A percentile compares a stretch with the other conserved stretches of the same genome.
Evolutionary conservation across 1,140 invertebrate species (phyloP).

Genomic region (Drosophila nigrodunni): DNA sequence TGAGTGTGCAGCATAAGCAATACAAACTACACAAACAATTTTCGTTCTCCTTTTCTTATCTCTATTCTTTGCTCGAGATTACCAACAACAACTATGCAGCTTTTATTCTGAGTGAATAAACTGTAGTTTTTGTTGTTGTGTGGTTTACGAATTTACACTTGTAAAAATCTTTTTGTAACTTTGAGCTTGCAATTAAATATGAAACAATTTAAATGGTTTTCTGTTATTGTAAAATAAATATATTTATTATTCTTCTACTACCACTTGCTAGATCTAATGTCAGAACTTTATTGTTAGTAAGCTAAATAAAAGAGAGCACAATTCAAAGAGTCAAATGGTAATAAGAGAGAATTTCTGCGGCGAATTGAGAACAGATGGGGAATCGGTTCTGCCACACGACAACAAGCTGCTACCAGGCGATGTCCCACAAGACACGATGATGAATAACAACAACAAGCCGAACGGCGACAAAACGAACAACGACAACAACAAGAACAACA

Average conservation of each 20-base stretch:
- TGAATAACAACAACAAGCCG: conserved; percentile 6
- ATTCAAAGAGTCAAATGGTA: conserved; percentile 6
- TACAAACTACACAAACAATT: too few relatives aligned
- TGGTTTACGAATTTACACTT: too few relatives aligned
- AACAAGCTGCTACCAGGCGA: not conserved
- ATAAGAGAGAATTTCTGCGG: conserved; percentile 26
- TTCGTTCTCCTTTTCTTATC: too few relatives aligned
- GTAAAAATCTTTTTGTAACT: too few relatives aligned
- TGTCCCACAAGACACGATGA: conserved; percentile 7
- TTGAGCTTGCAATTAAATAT: too few relatives aligned
- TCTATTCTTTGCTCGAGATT: too few relatives aligned
- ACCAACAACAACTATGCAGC: too few relatives aligned
- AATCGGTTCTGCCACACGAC: conserved; percentile 12
- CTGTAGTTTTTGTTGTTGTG: too few relatives aligned
- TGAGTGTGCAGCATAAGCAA: too few relatives aligned
- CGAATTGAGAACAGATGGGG: conserved; percentile 33
- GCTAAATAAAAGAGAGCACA: not conserved
- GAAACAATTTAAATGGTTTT: too few relatives aligned
- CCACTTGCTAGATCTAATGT: conserved; percentile 5
- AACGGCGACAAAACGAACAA: conserved; percentile 3
- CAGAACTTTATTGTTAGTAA: not conserved
- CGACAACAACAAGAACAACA: conserved; percentile 16
- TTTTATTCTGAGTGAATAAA: too few relatives aligned
- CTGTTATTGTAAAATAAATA: too few relatives aligned
- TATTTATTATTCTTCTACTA: not conserved